phyloP scores from a whole-genome alignment of 2,113 vertebrate genomes.

The Hucho hucho region DNA sequence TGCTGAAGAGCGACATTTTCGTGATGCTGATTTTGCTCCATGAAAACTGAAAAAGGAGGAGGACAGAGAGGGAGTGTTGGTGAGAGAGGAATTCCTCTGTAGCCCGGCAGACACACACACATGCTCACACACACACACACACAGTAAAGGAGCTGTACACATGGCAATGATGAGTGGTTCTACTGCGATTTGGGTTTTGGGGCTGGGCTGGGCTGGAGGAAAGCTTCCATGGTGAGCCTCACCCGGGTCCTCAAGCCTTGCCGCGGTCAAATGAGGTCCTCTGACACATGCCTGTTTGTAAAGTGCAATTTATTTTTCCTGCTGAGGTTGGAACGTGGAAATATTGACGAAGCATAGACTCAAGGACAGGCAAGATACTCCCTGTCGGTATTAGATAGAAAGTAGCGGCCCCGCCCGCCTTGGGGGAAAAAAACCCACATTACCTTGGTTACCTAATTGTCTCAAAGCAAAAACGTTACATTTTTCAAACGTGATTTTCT shows the following conservation, averaged over 20 bases:
- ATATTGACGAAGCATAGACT: slow-evolving; percentile 18
- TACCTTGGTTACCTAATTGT: too few relatives aligned
- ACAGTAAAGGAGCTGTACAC: slow-evolving; percentile 41
- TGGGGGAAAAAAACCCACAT: too few relatives aligned
- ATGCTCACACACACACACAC: too few relatives aligned
- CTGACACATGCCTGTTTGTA: slow-evolving; percentile 23
- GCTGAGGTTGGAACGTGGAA: slow-evolving; percentile 35
- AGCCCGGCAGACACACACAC: neutral
- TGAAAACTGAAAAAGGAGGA: neutral
- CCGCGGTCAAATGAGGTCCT: slow-evolving; percentile 1
- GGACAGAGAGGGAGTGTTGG: slow-evolving; percentile 9
- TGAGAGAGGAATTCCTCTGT: slow-evolving; percentile 19
- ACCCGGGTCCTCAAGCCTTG: slow-evolving; percentile 11
- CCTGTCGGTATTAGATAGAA: slow-evolving; percentile 7
- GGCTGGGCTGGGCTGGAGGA: slow-evolving; percentile 37
- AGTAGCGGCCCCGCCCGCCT: too few relatives aligned
- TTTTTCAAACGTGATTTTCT: too few relatives aligned
- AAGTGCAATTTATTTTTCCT: slow-evolving; percentile 25
- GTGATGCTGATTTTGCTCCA: too few relatives aligned
- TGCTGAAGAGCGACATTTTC: too few relatives aligned
- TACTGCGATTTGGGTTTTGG: slow-evolving; percentile 38
- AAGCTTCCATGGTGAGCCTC: slow-evolving; percentile 46
- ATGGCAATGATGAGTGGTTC: slow-evolving; percentile 60
- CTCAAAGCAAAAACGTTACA: too few relatives aligned
- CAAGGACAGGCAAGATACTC: slow-evolving; percentile 24